Evolutionary conservation across 2,113 vertebrate genomes (phyloP).

Genomic region (Amazona guildingii): DNA sequence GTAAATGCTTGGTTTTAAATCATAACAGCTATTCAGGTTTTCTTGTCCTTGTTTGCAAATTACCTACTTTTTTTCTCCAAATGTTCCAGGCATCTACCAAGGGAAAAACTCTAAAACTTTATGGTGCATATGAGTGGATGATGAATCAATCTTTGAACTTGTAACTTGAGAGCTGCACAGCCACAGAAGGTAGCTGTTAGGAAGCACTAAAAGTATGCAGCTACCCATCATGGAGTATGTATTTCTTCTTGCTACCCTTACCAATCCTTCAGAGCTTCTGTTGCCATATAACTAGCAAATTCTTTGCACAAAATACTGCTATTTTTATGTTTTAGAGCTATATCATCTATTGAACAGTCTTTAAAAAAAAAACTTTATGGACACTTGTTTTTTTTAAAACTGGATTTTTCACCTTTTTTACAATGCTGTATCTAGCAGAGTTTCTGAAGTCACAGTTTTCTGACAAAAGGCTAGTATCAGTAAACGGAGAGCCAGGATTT

Average conservation of each 20-base stretch:
- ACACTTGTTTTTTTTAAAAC: background rate
- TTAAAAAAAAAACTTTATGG: background rate
- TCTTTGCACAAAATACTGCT: background rate
- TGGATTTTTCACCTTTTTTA: background rate
- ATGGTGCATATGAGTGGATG: background rate
- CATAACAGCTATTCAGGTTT: slow-evolving; percentile 25
- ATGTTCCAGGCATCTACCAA: slow-evolving; percentile 23
- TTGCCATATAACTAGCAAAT: background rate
- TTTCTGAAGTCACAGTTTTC: background rate
- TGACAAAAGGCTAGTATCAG: background rate
- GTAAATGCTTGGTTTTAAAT: slow-evolving; percentile 28
- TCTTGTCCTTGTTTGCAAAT: slow-evolving; percentile 51
- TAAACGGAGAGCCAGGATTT: background rate
- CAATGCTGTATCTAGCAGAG: background rate
- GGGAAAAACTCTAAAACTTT: slow-evolving; percentile 42
- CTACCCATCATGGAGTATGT: background rate
- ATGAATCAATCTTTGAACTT: slow-evolving; percentile 37
- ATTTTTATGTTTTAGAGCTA: background rate
- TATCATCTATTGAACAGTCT: background rate
- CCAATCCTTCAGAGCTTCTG: background rate
- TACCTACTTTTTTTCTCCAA: background rate
- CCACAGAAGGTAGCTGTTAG: background rate
- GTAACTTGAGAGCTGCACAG: background rate
- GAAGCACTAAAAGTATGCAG: background rate
- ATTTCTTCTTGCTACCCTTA: background rate